phyloP scores from a whole-genome alignment of 2,797 vertebrate genomes.

The Danionella dracula region DNA sequence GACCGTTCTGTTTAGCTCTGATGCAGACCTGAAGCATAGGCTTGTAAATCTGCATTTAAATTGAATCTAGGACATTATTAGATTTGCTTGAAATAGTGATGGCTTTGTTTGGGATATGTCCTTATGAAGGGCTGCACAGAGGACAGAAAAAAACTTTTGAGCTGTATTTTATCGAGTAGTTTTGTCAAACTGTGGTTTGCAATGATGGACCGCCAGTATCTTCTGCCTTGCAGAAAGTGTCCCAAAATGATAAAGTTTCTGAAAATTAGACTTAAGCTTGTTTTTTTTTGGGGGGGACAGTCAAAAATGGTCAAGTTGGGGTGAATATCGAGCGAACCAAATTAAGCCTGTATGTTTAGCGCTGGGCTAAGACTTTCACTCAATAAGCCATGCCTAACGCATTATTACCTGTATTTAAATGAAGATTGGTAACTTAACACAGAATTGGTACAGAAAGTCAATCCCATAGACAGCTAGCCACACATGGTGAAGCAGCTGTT shows the following conservation, averaged over 20 bases:
- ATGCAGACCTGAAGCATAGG: neutral
- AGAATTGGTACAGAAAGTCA: no score
- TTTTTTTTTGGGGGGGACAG: no score
- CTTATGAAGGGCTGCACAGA: constrained; percentile 3
- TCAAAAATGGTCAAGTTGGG: no score
- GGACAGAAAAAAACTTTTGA: neutral
- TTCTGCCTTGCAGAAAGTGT: constrained; percentile 20
- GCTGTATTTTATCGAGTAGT: constrained; percentile 19
- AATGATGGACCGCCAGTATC: constrained; percentile 15
- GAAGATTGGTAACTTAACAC: no score
- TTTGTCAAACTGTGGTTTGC: constrained; percentile 31
- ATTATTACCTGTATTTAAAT: no score
- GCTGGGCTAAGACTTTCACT: no score
- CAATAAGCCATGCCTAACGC: no score
- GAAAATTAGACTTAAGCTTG: no score
- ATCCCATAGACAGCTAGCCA: no score
- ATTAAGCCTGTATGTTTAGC: no score
- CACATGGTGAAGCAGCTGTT: no score
- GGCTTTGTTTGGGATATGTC: constrained; percentile 12
- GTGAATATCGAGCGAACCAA: no score
- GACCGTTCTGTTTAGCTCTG: constrained; percentile 18
- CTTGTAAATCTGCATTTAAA: constrained; percentile 48
- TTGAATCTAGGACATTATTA: constrained; percentile 52
- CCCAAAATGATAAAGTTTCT: constrained; percentile 33
- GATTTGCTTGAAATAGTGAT: constrained; percentile 49